Base-by-base conservation (phyloP, 1,140 invertebrate genomes). In the Brachionus koreanus region DNA sequence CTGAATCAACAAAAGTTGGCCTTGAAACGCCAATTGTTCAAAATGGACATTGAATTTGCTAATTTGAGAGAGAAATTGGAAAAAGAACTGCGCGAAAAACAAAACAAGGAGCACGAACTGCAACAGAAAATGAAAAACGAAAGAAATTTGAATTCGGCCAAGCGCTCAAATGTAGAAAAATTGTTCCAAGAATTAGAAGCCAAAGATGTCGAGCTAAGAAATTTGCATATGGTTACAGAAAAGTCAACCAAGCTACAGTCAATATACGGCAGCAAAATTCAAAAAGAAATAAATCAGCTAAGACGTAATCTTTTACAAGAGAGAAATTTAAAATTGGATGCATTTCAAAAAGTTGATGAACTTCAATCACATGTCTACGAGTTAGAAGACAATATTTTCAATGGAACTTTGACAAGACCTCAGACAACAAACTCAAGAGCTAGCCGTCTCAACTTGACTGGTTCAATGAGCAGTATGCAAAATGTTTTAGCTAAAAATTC, bases 61-160 rank as follows among this genome's bases (percentile, higher is more conserved):
- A 85, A 86, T 57, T 83, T 88, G 9, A 85, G 85, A 46, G 85
- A 85, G 67, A 77, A 85, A 79, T 84, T 88, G 13, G 85, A 88
- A 65, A 87, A 85, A 83, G 87, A 88, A 86, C 52, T 87, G 49
- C 86, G 87, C 79, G 84, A 85, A 16, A 88, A 88, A 77, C 82
- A 85, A 75, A 87, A 88, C 82, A 87, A 85, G 74, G 83, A 84
- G 2, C 87, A 88, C 82, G 86, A 86, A 37, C 83, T 83, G 29
- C 83, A 85, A 83, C 87, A 88, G 83, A 86, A 85, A 82, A 85
- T 85, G 37, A 83, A 85, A 33, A 87, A 85, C 82, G 86, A 87
- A 75, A 83, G 84, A 83, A 87, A 88, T 72, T 83, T 88, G 39
- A 87, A 88, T 83, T 83, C 85, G 61, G 87, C 87, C 19, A 87